Evolutionary conservation across 2,797 vertebrate genomes (phyloP), one percentile per base, ranked within the genome.

Genomic region (Sebastes trivittatus): DNA sequence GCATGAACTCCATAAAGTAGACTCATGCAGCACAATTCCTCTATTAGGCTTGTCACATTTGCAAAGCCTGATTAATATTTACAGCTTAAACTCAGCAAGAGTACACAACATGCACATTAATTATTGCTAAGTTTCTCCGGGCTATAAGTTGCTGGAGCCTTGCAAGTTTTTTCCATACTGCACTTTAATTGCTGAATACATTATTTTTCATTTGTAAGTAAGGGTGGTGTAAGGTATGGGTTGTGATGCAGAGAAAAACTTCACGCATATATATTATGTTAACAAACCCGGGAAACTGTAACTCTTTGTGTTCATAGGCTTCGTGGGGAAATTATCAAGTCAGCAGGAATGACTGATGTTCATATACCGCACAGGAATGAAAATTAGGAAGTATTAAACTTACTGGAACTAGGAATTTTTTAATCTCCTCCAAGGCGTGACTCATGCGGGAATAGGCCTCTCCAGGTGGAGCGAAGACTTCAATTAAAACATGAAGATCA

Each of bases 381-480:
- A 75, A 78, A 74, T 76, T 32, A 34, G 30, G 54, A 76, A 85
- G 71, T 49, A 63, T 84, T 96, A 96, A 89, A 98, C 98, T 98
- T 97, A 99, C 98, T 59, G 98, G 98, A 94, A 99, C 98, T 72
- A 99, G 96, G 93, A 99, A 99, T 94, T 99, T 99, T 93, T 99
- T 99, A 52, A 99, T 99, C 94, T 99, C 98, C 94, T 99, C 98
- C 95, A 99, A 93, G 78, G 98, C 98, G 83, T 99, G 98, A 95
- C 98, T 99, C 98, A 99, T 99, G 38, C 98, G 97, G 94, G 98
- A 99, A 96, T 99, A 99, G 3, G 98, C 98, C 91, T 99, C 98
- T 88, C 98, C 98, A 68, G 98, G 98, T 81, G 98, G 98, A 91
- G 98, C 98, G 87, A 99, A 99, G 88, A 99, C 98, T 96, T 99